These are phyloP conservation scores for Phyllostomus hastatus DNA, from an alignment of 2,113 vertebrate species.

Conservation along the genomic window DNA sequence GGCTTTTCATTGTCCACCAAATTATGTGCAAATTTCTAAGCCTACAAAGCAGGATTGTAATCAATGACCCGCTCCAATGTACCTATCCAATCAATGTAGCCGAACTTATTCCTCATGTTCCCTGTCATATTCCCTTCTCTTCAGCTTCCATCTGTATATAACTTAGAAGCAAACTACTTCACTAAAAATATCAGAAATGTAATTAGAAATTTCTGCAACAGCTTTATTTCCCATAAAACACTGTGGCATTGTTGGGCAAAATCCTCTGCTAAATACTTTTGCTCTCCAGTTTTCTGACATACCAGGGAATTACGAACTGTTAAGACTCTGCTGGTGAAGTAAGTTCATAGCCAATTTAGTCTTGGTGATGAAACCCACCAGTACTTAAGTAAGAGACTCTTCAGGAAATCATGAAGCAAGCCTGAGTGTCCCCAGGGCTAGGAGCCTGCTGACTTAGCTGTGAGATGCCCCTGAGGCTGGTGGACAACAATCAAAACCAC, in stretches of 20 bases:
- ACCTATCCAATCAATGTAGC: background rate
- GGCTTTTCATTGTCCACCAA: background rate
- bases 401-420: background rate
- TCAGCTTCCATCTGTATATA: background rate
- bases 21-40: background rate
- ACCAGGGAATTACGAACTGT: background rate
- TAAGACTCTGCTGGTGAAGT: background rate
- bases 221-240: background rate
- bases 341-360: background rate
- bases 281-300: background rate
- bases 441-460: background rate
- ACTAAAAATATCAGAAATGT: constrained; percentile 12
- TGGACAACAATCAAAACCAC: background rate
- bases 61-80: background rate
- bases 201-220: background rate
- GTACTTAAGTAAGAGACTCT: background rate
- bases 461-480: background rate
- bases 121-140: background rate
- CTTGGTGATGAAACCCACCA: background rate
- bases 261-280: background rate
- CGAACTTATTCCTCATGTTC: background rate
- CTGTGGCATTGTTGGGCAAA: background rate
- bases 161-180: background rate
- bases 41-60: background rate
- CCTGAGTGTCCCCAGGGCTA: background rate